A percentile compares a stretch with the other conserved stretches of the same genome.
These are phyloP conservation scores for Ochropleura plecta DNA, from an alignment of 2,888 invertebrate genomes.

Conservation along the genomic window DNA sequence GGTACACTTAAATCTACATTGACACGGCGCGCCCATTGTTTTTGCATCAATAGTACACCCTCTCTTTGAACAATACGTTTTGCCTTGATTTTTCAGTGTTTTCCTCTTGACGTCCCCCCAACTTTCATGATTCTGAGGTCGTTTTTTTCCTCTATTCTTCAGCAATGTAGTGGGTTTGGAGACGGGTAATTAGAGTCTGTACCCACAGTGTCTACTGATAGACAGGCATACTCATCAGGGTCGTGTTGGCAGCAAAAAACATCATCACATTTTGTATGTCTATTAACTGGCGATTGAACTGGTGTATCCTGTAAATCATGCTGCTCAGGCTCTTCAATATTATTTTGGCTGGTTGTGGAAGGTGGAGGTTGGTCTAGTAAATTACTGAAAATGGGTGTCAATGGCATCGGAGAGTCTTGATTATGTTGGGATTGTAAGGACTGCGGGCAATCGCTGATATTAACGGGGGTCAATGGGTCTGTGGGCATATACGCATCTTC, in stretches of 20 bases:
- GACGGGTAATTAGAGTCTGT: background rate
- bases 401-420: slow-evolving; percentile 9
- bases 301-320: slow-evolving; percentile 1
- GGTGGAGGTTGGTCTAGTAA: background rate
- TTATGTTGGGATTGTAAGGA: background rate
- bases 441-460: background rate
- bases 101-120: slow-evolving; percentile 2
- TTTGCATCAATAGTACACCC: slow-evolving; percentile 6
- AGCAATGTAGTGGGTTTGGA: background rate
- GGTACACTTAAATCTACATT: background rate
- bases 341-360: background rate
- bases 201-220: slow-evolving; percentile 3
- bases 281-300: background rate
- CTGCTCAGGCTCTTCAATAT: slow-evolving; percentile 7
- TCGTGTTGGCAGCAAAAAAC: background rate
- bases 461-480: background rate
- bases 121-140: background rate
- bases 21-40: background rate
- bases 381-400: background rate
- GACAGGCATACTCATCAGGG: slow-evolving; percentile 13
- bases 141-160: background rate
- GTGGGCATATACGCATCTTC: slow-evolving; percentile 3
- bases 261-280: slow-evolving; percentile 12
- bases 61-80: slow-evolving; percentile 2
- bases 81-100: slow-evolving; percentile 1